Percentiles rank a stretch among this genome's conserved stretches.
Evolutionary conservation across 2,797 vertebrate species (phyloP).

Genomic region (Leucoraja ocellata): DNA sequence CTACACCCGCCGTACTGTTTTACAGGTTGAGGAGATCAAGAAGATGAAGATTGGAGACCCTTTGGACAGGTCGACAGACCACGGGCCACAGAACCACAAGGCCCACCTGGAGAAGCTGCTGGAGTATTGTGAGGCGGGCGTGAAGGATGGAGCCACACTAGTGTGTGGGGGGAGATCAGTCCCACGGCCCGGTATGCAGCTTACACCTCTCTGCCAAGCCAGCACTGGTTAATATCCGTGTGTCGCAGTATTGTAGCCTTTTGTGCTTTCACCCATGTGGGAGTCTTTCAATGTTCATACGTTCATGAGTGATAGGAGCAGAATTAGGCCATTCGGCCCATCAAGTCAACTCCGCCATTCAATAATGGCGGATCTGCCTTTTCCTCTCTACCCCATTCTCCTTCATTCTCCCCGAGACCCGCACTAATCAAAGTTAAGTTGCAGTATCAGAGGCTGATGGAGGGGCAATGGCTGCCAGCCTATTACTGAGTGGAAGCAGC

Average conservation of each 20-base stretch:
- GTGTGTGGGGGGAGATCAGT: conserved; percentile 79
- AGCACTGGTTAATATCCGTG: no score
- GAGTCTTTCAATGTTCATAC: no score
- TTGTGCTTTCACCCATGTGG: background rate
- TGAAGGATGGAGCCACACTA: conserved; percentile 86
- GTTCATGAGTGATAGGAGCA: no score
- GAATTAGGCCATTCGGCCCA: no score
- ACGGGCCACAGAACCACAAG: conserved; percentile 92
- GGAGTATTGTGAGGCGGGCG: conserved; percentile 81
- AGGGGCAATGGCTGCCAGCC: background rate
- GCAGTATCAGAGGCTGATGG: background rate
- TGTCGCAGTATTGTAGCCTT: no score
- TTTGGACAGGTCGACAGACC: conserved; percentile 86
- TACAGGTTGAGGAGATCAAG: conserved; percentile 85
- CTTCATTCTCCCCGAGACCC: no score
- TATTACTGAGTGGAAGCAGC: background rate
- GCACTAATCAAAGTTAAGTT: no score
- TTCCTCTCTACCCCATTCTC: no score
- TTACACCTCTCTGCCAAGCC: no score
- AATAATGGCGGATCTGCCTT: no score
- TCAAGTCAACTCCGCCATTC: no score
- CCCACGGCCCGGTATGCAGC: conserved; percentile 67
- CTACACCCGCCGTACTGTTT: conserved; percentile 38
- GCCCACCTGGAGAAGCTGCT: conserved; percentile 90
- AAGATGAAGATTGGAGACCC: conserved; percentile 97